phyloP scores from a whole-genome alignment of 2,888 invertebrate genomes.

The Eupithecia centaureata region DNA sequence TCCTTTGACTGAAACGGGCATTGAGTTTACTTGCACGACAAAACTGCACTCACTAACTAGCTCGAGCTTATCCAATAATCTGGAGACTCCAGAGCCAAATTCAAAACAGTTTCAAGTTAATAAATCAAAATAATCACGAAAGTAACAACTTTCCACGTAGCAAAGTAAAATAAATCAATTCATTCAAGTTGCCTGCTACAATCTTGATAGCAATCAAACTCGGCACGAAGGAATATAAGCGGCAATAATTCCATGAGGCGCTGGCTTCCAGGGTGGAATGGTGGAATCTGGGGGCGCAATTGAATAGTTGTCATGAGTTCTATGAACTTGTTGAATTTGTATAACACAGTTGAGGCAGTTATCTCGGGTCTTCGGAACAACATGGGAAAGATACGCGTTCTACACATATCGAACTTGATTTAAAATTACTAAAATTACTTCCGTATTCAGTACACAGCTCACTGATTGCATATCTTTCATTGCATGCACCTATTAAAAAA shows the following conservation, averaged over 20 bases:
- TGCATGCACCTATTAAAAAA: not conserved
- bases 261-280: constrained; percentile 14
- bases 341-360: constrained; percentile 23
- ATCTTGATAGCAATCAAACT: constrained; percentile 31
- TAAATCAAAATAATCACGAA: constrained; percentile 27
- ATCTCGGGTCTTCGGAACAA: constrained; percentile 12
- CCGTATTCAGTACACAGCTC: not conserved
- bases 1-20: constrained; percentile 27
- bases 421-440: constrained; percentile 28
- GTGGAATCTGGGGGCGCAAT: constrained; percentile 16
- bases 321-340: constrained; percentile 33
- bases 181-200: constrained; percentile 27
- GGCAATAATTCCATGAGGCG: constrained; percentile 36
- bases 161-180: constrained; percentile 31
- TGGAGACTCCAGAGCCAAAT: not conserved
- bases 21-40: constrained; percentile 25
- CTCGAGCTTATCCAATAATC: not conserved
- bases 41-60: constrained; percentile 14
- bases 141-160: constrained; percentile 26
- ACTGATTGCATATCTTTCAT: not conserved
- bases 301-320: constrained; percentile 25
- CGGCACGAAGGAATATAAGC: constrained; percentile 27
- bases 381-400: constrained; percentile 6
- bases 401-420: constrained; percentile 24
- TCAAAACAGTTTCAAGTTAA: not conserved